Evolutionary conservation across 2,888 invertebrate species (phyloP), one percentile per base, ranked within the genome.

Genomic region (Ecliptopera silaceata): DNA sequence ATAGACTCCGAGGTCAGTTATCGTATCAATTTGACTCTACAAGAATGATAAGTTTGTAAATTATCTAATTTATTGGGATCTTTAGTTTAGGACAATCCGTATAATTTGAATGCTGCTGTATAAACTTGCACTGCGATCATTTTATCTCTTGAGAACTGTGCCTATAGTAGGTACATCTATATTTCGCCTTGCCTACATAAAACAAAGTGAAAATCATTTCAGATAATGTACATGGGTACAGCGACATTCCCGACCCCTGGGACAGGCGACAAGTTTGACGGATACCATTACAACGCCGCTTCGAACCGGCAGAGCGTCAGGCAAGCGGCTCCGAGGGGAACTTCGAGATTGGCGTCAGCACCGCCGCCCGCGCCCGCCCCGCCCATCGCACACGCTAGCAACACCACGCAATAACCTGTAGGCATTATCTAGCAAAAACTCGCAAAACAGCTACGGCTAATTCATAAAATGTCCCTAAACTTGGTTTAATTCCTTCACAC

Each of bases 161-260:
- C 22, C 6, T 26, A 8, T 2, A 6, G 12, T 34, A 34, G 0
- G 1, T 12, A 4, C 34, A n/a, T 5, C 34, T n/a, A 13, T 31
- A n/a, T 8, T n/a, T 4, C 29, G 29, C n/a, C n/a, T n/a, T 8
- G 6, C 8, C 29, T n/a, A 11, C 8, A 31, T n/a, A 11, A 31
- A n/a, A 31, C 34, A 34, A 4, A 4, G 4, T 12, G n/a, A 8
- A 31, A 12, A 36, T 10, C 2, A 36, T 58, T 59, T 11, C 65
- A 90, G 91, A 78, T 91, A 52, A 89, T 90, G 87, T 91, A 90
- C 73, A 89, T 90, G 88, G 91, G 91, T 29, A 86, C 88, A 11
- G 89, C 89, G 1, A 86, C 88, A 29, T 88, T 76, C 72, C 88
- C 88, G 1, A 69, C 84, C 0, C 67, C 78, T 12, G 68, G 74